Evolutionary conservation across 2,888 invertebrate species (phyloP).

Genomic region (Octodonta nipae): DNA sequence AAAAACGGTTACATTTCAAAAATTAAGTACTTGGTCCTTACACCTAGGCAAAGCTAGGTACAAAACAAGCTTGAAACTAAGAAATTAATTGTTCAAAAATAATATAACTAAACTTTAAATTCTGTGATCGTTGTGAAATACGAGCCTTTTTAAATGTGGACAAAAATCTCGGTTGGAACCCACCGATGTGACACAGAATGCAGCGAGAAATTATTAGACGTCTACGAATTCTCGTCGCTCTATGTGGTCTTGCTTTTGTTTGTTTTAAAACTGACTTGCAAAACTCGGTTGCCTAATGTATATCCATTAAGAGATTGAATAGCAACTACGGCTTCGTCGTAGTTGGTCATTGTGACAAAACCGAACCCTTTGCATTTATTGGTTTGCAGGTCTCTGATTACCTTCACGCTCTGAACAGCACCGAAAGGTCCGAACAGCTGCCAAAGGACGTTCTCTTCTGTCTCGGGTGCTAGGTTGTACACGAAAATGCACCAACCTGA

Average conservation of each 20-base stretch:
- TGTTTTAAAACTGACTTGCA: slow-evolving; percentile 96
- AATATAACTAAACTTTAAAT: too few species aligned
- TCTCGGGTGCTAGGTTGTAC: slow-evolving; percentile 82
- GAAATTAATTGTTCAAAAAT: too few species aligned
- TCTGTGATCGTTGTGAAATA: too few species aligned
- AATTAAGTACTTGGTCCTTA: too few species aligned
- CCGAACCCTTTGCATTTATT: slow-evolving; percentile 98
- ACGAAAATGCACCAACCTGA: slow-evolving; percentile 90
- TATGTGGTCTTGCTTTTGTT: slow-evolving; percentile 67
- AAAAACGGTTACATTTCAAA: too few species aligned
- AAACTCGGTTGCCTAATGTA: slow-evolving; percentile 84
- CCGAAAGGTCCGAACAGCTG: slow-evolving; percentile 95
- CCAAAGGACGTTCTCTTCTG: slow-evolving; percentile 84
- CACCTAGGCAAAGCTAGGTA: too few species aligned
- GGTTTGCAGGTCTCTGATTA: slow-evolving; percentile 43
- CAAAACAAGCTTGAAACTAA: too few species aligned
- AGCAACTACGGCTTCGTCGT: slow-evolving; percentile 91
- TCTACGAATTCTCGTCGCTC: slow-evolving; percentile 30
- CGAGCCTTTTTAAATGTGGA: too few species aligned
- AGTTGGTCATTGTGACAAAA: slow-evolving; percentile 96
- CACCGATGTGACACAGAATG: slow-evolving; percentile 8
- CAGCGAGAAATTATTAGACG: slow-evolving; percentile 21
- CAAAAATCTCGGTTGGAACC: neutral
- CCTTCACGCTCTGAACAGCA: slow-evolving; percentile 93
- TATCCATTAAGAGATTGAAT: slow-evolving; percentile 94